Evolutionary conservation across 2,888 invertebrate species (phyloP).

Genomic region (Parthenolecanium corni): DNA sequence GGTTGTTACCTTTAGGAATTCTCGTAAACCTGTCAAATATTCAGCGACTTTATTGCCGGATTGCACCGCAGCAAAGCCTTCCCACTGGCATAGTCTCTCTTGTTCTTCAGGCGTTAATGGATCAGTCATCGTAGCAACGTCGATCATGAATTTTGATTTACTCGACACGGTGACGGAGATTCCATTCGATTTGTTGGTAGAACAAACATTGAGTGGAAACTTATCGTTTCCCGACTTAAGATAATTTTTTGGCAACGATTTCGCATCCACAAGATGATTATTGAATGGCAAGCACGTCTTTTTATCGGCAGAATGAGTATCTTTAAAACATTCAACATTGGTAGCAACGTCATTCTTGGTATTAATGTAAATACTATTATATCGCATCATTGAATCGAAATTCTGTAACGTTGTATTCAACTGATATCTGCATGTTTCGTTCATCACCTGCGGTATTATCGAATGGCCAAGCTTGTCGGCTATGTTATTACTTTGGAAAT

Average conservation of each 20-base stretch:
- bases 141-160: conserved; percentile 31
- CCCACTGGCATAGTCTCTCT: conserved; percentile 34
- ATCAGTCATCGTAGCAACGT: conserved; percentile 36
- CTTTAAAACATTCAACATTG: not conserved
- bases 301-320: not conserved
- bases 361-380: conserved; percentile 19
- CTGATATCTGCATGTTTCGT: conserved; percentile 19
- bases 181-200: not conserved
- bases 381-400: conserved; percentile 21
- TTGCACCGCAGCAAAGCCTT: conserved; percentile 33
- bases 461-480: conserved; percentile 21
- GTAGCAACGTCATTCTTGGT: conserved; percentile 2
- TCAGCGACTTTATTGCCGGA: conserved; percentile 36
- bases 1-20: conserved; percentile 34
- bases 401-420: conserved; percentile 20
- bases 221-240: conserved; percentile 13
- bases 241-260: conserved; percentile 10
- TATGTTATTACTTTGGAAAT: conserved; percentile 16
- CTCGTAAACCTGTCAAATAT: conserved; percentile 35
- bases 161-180: not conserved
- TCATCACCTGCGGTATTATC: conserved; percentile 20
- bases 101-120: conserved; percentile 34
- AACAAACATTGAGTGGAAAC: conserved; percentile 7
- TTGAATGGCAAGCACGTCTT: conserved; percentile 6
- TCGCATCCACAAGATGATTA: conserved; percentile 12